phyloP scores from a whole-genome alignment of 2,113 vertebrate genomes.

The Tenebrosternarchus preto region DNA sequence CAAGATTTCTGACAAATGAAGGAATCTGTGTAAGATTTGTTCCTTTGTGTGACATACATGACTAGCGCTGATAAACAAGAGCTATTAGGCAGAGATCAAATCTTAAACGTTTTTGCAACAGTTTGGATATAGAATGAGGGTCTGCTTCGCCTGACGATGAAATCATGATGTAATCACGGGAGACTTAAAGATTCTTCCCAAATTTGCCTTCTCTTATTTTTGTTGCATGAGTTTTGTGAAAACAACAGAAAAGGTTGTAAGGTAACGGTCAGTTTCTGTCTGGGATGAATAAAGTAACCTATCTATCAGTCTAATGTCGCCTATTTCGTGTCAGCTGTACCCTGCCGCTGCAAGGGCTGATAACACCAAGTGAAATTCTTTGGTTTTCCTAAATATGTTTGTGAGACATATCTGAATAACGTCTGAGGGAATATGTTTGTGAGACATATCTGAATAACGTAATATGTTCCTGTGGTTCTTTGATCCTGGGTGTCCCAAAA shows the following conservation, averaged over 20 bases:
- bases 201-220: not conserved
- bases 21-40: too few relatives aligned
- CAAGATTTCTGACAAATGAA: too few relatives aligned
- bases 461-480: not conserved
- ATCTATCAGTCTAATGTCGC: too few relatives aligned
- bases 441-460: not conserved
- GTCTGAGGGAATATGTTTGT: not conserved
- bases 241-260: not conserved
- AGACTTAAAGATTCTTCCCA: too few relatives aligned
- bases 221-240: not conserved
- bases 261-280: too few relatives aligned
- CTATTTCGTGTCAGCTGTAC: not conserved
- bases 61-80: too few relatives aligned
- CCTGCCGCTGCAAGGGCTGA: not conserved
- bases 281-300: too few relatives aligned
- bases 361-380: not conserved
- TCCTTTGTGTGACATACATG: too few relatives aligned
- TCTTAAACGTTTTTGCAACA: not conserved
- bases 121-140: not conserved
- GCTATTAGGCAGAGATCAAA: not conserved
- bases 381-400: conserved; percentile 13
- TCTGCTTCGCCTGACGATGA: not conserved
- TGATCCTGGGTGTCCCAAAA: not conserved
- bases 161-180: not conserved
- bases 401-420: not conserved